These are phyloP conservation scores for Neotragus pygmaeus DNA, from an alignment of 2,113 vertebrate species.

Conservation along the genomic window DNA sequence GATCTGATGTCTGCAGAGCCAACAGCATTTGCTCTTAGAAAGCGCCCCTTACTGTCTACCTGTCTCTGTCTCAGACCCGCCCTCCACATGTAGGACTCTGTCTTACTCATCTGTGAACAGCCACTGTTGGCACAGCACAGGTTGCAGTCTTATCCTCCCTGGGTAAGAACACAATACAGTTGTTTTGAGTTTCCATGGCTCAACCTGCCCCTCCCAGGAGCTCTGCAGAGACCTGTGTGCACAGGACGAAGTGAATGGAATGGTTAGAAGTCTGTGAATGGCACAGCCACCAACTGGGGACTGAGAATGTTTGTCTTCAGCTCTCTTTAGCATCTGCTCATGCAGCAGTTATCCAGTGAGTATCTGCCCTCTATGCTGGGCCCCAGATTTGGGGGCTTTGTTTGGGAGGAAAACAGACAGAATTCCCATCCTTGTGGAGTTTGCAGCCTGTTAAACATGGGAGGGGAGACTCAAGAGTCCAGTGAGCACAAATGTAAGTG, in stretches of 20 bases:
- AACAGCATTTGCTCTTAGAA: background rate
- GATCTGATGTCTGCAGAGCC: background rate
- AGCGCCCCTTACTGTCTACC: background rate
- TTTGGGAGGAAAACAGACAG: background rate
- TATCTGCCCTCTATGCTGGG: accelerated
- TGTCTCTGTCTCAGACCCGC: background rate
- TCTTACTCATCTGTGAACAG: background rate
- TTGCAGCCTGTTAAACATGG: background rate
- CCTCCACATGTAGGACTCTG: background rate
- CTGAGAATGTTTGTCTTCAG: background rate
- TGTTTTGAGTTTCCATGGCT: background rate
- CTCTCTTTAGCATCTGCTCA: background rate
- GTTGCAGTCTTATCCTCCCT: accelerated
- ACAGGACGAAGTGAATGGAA: background rate
- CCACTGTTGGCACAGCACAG: background rate
- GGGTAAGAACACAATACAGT: background rate
- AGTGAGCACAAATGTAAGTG: background rate
- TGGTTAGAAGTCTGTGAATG: background rate
- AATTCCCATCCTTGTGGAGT: background rate
- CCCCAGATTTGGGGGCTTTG: background rate
- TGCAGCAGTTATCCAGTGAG: background rate
- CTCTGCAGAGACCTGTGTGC: background rate
- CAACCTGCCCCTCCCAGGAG: background rate
- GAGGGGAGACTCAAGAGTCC: background rate
- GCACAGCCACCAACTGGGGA: background rate